These are phyloP conservation scores for Mixornis gularis DNA, from an alignment of 2,113 vertebrate genomes.

Conservation along the genomic window DNA sequence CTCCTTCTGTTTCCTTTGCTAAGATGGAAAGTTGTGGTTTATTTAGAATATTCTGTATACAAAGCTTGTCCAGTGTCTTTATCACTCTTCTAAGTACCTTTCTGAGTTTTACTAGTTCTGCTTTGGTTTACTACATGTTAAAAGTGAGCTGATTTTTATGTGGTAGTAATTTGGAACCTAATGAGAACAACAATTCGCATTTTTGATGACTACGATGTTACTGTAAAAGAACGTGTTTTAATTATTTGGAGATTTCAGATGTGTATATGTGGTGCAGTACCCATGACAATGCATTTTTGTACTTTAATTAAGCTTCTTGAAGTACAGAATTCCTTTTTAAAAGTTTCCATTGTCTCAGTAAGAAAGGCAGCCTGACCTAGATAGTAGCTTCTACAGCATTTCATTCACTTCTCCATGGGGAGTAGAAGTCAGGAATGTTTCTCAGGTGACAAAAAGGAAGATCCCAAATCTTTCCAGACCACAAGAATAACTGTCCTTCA, in stretches of 20 bases:
- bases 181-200: background rate
- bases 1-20: background rate
- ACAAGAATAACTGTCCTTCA: background rate
- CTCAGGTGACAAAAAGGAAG: constrained; percentile 41
- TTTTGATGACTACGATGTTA: constrained; percentile 45
- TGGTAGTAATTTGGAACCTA: background rate
- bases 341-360: constrained; percentile 37
- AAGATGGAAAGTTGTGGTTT: background rate
- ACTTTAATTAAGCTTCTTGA: constrained; percentile 45
- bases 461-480: background rate
- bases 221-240: background rate
- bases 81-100: background rate
- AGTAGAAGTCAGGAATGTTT: constrained; percentile 27
- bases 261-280: constrained; percentile 9
- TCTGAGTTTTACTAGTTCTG: background rate
- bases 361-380: constrained; percentile 50
- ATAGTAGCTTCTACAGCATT: constrained; percentile 1
- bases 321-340: constrained; percentile 13
- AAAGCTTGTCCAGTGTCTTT: background rate
- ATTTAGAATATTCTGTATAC: background rate
- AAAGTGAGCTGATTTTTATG: constrained; percentile 35
- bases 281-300: constrained; percentile 51
- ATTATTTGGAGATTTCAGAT: constrained; percentile 44
- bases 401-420: background rate
- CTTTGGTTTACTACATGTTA: background rate